These are phyloP conservation scores for Cryptotermes secundus DNA, from an alignment of 1,140 invertebrate species.

Conservation along the genomic window DNA sequence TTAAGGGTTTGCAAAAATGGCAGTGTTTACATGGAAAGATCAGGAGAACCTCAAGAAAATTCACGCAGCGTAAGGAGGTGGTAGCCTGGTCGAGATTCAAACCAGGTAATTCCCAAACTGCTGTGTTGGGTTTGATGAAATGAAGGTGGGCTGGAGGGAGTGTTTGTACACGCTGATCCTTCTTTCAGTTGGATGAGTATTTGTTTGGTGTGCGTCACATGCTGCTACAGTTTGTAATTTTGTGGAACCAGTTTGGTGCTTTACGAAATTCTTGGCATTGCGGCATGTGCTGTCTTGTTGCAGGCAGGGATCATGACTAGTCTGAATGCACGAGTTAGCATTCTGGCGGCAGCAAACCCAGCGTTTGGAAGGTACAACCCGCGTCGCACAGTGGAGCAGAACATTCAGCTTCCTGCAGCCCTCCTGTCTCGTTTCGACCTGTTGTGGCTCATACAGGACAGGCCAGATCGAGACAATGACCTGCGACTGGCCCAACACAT, in stretches of 20 bases:
- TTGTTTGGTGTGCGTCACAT: too few species aligned
- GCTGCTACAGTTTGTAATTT: neutral
- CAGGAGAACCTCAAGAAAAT: too few species aligned
- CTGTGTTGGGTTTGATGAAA: too few species aligned
- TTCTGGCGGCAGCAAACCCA: conserved; percentile 98
- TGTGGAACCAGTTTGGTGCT: neutral
- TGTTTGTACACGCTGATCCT: too few species aligned
- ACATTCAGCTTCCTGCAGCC: conserved; percentile 97
- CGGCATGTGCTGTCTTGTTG: neutral
- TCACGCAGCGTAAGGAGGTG: too few species aligned
- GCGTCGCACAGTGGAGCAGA: conserved; percentile 92
- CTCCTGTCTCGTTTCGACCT: conserved; percentile 96
- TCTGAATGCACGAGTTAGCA: conserved; percentile 94
- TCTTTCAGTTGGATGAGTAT: too few species aligned
- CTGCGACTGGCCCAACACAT: conserved; percentile 94
- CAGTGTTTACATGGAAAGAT: too few species aligned
- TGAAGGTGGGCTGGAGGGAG: too few species aligned
- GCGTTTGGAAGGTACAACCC: conserved; percentile 98
- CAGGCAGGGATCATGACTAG: conserved; percentile 97
- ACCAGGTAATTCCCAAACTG: too few species aligned
- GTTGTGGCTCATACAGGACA: conserved; percentile 96
- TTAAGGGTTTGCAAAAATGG: too few species aligned
- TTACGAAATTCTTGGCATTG: too few species aligned
- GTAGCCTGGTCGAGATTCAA: too few species aligned
- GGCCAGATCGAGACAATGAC: conserved; percentile 90